Evolutionary conservation across 35 echinoderm and acorn worm genomes (phyloP).

Genomic region (Nesometra sesokonis): DNA sequence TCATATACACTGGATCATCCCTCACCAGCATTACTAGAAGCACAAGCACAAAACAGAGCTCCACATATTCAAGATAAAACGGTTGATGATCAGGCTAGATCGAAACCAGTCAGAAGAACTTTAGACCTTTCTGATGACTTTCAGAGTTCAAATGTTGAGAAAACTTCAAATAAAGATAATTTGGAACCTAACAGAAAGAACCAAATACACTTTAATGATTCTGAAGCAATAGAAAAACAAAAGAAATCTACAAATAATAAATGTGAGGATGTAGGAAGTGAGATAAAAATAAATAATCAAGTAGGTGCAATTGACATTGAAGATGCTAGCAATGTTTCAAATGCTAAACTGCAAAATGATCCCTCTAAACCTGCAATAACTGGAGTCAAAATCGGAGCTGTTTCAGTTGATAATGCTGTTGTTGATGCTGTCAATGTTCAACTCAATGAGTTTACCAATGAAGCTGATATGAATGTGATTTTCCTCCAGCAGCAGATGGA

Average conservation of each 20-base stretch:
- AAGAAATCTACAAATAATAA: neutral
- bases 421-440: neutral
- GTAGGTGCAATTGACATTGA: too few relatives aligned
- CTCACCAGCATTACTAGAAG: slow-evolving; percentile 74
- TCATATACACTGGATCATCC: slow-evolving; percentile 86
- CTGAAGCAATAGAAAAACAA: neutral
- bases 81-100: neutral
- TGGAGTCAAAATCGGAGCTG: neutral
- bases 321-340: too few relatives aligned
- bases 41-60: slow-evolving; percentile 66
- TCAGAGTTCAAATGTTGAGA: neutral
- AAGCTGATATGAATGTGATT: neutral
- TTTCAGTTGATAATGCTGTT: neutral
- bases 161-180: neutral
- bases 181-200: too few relatives aligned
- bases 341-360: too few relatives aligned
- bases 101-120: neutral
- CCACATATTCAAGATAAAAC: slow-evolving; percentile 27
- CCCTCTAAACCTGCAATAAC: too few relatives aligned
- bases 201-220: too few relatives aligned
- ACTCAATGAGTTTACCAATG: neutral
- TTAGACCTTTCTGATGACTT: neutral
- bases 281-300: neutral
- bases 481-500: slow-evolving; percentile 37
- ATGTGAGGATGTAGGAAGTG: neutral